Evolutionary conservation across 2,888 invertebrate genomes (phyloP), one percentile per base, ranked within the genome.

Genomic region (Cheilosia urbana): DNA sequence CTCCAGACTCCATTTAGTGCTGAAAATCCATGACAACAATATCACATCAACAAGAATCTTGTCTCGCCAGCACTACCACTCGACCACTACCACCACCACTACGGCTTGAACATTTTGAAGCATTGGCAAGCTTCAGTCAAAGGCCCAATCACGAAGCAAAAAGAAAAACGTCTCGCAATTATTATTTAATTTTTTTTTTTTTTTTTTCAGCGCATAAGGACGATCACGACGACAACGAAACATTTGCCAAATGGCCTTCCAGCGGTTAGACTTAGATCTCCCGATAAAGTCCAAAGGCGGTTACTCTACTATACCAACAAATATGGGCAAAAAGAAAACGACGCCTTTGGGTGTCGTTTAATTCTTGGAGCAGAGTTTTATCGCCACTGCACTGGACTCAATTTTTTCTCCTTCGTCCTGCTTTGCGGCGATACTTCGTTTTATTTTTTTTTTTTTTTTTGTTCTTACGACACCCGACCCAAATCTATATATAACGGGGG

Each of bases 231-330:
- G 66, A 47, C 63, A 42, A 62, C 60, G 40, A 34, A 37, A 53
- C n/a, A 19, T 55, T 63, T 78, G 77, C 77, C 77, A 78, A 78
- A 71, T 63, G 63, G 27, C 77, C 69, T 55, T 71, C 37, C 27
- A 57, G 51, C 13, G 51, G 58, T 37, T 49, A 37, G 45, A 62
- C 21, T 37, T 49, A 45, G 45, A 62, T 34, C 45, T 65, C 21
- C 2, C n/a, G 27, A 45, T 57, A 42, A 63, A 30, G 27, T 62
- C 55, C 45, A 53, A 34, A 77, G 55, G 55, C 77, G 63, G 37
- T 47, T 4, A 24, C 37, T 37, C 37, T 37, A 13, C 58, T 73
- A 65, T 15, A 17, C 11, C 19, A 15, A 24, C 24, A 51, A 24
- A 51, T 9, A 9, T 30, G 30, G 15, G 30, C 30, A 53, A 27